phyloP scores from a whole-genome alignment of 2,888 invertebrate species.

The Tricholauxania praeusta region DNA sequence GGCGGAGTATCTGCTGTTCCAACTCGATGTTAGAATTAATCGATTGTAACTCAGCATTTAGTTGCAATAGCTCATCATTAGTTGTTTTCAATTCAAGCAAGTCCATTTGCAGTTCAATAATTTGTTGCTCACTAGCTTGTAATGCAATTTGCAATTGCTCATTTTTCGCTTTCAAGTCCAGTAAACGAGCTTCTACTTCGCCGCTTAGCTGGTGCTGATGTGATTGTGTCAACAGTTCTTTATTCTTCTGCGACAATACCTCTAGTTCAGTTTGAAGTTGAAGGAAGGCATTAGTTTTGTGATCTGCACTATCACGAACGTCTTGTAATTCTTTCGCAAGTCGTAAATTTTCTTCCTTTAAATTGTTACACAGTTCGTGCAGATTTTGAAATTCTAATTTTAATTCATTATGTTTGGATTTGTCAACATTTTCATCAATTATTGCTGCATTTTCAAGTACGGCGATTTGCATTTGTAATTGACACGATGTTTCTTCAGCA shows the following conservation, averaged over 20 bases:
- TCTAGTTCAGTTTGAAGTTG: conserved; percentile 37
- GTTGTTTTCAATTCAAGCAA: conserved; percentile 30
- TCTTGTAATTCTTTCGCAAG: conserved; percentile 42
- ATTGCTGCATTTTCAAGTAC: conserved; percentile 48
- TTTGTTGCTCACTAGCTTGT: conserved; percentile 16
- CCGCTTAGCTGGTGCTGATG: not conserved
- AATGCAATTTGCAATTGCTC: conserved; percentile 10
- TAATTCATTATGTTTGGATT: conserved; percentile 55
- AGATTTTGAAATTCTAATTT: conserved; percentile 54
- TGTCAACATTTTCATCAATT: conserved; percentile 51
- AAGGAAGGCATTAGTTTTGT: conserved; percentile 29
- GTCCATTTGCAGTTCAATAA: conserved; percentile 36
- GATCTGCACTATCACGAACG: conserved; percentile 35
- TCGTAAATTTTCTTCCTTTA: conserved; percentile 41
- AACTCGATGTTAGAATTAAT: conserved; percentile 35
- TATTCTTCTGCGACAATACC: not conserved
- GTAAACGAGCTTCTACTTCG: not conserved
- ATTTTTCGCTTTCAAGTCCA: conserved; percentile 15
- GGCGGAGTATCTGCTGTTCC: conserved; percentile 30
- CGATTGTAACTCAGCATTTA: conserved; percentile 42
- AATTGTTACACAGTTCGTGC: conserved; percentile 52
- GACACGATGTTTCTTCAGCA: conserved; percentile 57
- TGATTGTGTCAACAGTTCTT: not conserved
- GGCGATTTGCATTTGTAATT: conserved; percentile 55
- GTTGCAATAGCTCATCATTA: conserved; percentile 33